phyloP scores from a whole-genome alignment of 2,797 vertebrate genomes.

The Cossypha caffra region DNA sequence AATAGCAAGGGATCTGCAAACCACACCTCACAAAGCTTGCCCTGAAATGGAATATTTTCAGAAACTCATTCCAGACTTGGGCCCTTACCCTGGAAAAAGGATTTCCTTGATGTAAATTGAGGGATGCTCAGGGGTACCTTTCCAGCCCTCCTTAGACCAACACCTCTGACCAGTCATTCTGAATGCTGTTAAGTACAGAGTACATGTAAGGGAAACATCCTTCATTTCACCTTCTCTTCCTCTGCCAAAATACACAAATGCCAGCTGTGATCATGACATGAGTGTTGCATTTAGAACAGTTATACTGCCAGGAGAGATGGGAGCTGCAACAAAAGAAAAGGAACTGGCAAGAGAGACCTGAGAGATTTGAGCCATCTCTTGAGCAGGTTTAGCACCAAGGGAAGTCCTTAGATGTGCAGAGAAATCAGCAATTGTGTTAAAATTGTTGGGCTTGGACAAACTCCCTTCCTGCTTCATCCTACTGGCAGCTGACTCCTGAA shows the following conservation, averaged over 20 bases:
- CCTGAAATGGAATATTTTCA: not conserved
- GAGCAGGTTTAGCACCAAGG: not conserved
- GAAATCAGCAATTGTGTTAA: not conserved
- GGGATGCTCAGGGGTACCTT: not conserved
- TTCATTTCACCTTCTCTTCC: not conserved
- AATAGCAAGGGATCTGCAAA: not conserved
- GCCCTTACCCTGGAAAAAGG: not conserved
- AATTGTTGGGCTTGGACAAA: not conserved
- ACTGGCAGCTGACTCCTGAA: not conserved
- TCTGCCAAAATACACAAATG: not conserved
- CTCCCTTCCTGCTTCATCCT: not conserved
- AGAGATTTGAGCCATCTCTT: not conserved
- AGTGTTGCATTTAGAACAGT: not conserved
- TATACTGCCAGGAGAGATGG: not conserved
- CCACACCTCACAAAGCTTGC: rapidly evolving
- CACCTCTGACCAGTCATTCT: not conserved
- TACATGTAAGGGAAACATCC: rapidly evolving
- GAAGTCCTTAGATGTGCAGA: not conserved
- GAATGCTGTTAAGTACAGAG: not conserved
- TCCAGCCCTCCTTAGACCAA: not conserved
- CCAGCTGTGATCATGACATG: not conserved
- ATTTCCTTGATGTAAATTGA: not conserved
- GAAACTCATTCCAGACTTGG: not conserved
- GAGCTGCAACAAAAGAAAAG: not conserved
- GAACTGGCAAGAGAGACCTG: not conserved